Conservation (phyloP, 2,797 vertebrate species). For the Helicolenus hilgendorfi region DNA sequence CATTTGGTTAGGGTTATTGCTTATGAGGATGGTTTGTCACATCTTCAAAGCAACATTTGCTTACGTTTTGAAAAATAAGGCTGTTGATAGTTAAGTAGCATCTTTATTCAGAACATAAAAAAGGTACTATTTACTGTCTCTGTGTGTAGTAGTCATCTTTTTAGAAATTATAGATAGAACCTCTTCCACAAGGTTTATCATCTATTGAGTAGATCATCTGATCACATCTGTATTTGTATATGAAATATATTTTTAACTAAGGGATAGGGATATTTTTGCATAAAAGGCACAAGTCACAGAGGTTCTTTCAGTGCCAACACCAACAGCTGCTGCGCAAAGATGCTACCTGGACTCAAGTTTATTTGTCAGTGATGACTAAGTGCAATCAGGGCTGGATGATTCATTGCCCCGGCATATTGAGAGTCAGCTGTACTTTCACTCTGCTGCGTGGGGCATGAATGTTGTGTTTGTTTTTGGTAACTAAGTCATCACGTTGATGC, state of each 20-base stretch:
- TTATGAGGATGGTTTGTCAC: not conserved
- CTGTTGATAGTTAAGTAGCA: not conserved
- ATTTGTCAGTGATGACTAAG: conserved; percentile 34
- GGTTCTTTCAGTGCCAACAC: not conserved
- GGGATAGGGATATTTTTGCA: not conserved
- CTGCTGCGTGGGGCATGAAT: conserved; percentile 31
- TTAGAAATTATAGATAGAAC: not conserved
- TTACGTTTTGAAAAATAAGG: not conserved
- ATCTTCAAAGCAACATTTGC: not conserved
- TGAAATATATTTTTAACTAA: not conserved
- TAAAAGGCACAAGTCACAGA: not conserved
- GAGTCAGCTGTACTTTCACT: conserved; percentile 57
- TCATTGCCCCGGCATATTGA: conserved; percentile 38
- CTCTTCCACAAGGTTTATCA: not conserved
- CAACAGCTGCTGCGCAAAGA: conserved; percentile 14
- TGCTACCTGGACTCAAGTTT: conserved; percentile 21
- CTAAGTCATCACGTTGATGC: conserved; percentile 39
- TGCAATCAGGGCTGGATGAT: conserved; percentile 38
- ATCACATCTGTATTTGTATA: not conserved
- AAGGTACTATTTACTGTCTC: not conserved
- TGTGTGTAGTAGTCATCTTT: not conserved
- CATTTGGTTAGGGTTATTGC: not conserved
- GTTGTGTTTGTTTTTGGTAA: conserved; percentile 50
- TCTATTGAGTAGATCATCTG: not conserved
- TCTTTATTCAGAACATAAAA: not conserved